Conservation (phyloP, 1,140 invertebrate genomes). For the Lepidotrigona ventralis region DNA sequence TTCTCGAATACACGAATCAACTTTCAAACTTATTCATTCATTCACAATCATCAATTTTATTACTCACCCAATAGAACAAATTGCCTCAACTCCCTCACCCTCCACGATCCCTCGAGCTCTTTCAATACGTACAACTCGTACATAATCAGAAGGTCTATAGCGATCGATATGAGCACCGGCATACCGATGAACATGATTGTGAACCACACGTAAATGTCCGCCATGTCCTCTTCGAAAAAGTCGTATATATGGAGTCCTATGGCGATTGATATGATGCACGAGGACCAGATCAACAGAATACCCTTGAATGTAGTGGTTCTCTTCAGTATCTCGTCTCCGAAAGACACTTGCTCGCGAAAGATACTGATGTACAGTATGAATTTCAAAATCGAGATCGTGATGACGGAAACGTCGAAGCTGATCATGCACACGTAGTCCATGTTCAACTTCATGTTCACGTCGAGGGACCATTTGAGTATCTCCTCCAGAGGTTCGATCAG, state of each 20-base stretch:
- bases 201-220: conserved; percentile 66
- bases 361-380: conserved; percentile 66
- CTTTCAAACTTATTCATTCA: background rate
- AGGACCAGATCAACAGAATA: conserved; percentile 65
- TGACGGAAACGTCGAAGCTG: conserved; percentile 67
- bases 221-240: conserved; percentile 58
- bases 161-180: conserved; percentile 55
- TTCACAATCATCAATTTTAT: background rate
- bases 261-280: conserved; percentile 58
- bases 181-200: conserved; percentile 67
- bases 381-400: conserved; percentile 68
- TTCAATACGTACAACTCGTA: conserved; percentile 55
- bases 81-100: conserved; percentile 48
- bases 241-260: conserved; percentile 70
- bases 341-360: conserved; percentile 36
- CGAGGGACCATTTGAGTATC: conserved; percentile 60
- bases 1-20: too few relatives aligned
- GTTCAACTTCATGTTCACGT: conserved; percentile 62
- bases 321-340: conserved; percentile 47
- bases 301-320: conserved; percentile 55
- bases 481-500: conserved; percentile 67
- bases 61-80: conserved; percentile 65
- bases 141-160: conserved; percentile 58
- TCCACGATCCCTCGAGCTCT: conserved; percentile 43
- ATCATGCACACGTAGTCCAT: conserved; percentile 68